Evolutionary conservation across 2,888 invertebrate genomes (phyloP).

Genomic region (Clitarchus hookeri): DNA sequence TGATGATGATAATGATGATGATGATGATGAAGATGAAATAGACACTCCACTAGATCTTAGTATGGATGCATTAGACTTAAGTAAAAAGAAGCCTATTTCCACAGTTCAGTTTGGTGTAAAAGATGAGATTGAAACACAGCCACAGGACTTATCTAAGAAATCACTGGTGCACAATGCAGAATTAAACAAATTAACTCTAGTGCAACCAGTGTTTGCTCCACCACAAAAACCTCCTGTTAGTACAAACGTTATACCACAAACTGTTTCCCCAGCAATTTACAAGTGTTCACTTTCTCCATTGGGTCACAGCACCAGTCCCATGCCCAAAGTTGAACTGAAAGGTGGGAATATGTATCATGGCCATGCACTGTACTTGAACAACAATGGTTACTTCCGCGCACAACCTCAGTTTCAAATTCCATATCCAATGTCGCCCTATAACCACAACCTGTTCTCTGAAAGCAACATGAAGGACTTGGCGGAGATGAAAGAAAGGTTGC

Average conservation of each 20-base stretch:
- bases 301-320: not conserved
- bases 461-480: constrained; percentile 59
- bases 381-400: constrained; percentile 38
- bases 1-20: constrained; percentile 19
- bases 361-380: constrained; percentile 32
- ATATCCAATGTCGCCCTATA: constrained; percentile 59
- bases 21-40: constrained; percentile 20
- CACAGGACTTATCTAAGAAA: constrained; percentile 44
- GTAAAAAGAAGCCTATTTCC: constrained; percentile 66
- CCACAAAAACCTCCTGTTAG: not conserved
- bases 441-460: constrained; percentile 60
- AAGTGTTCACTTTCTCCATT: not conserved
- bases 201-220: not conserved
- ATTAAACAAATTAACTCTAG: constrained; percentile 5
- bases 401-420: constrained; percentile 26
- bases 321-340: constrained; percentile 35
- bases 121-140: constrained; percentile 31
- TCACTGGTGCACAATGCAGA: constrained; percentile 20
- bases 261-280: not conserved
- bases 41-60: constrained; percentile 69
- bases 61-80: constrained; percentile 81
- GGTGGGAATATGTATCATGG: constrained; percentile 12
- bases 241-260: not conserved
- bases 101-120: constrained; percentile 15
- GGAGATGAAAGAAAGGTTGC: constrained; percentile 70